phyloP scores from a whole-genome alignment of 35 echinoderm and acorn worm genomes.

The Amphiura filiformis region DNA sequence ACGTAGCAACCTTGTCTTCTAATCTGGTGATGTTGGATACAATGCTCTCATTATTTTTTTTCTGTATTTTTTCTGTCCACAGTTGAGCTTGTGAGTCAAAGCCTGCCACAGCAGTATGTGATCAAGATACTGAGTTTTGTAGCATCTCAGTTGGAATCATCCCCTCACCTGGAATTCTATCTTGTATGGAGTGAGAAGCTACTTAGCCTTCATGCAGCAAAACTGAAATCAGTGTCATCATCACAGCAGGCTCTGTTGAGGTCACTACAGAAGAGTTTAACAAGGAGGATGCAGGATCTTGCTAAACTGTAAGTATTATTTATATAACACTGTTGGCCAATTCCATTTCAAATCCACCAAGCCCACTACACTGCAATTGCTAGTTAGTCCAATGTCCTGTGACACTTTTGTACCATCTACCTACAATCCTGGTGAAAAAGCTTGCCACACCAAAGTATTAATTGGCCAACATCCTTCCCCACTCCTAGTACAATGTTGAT shows the following conservation, averaged over 20 bases:
- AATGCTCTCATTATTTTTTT: conserved; percentile 34
- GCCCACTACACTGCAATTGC: too few species aligned
- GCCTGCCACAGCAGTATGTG: conserved; percentile 66
- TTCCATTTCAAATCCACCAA: too few species aligned
- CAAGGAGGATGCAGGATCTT: conserved; percentile 46
- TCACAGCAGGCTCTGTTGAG: conserved; percentile 68
- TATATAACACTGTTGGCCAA: too few species aligned
- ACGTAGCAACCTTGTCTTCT: too few species aligned
- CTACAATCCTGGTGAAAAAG: too few species aligned
- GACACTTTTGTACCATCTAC: too few species aligned
- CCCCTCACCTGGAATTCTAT: conserved; percentile 88
- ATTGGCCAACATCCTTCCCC: too few species aligned
- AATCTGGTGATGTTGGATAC: too few species aligned
- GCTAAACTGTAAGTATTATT: conserved; percentile 91
- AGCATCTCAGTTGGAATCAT: conserved; percentile 55
- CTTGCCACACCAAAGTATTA: too few species aligned
- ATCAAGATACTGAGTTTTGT: conserved; percentile 78
- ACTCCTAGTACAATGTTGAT: too few species aligned
- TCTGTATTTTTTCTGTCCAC: conserved; percentile 20
- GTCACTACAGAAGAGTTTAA: conserved; percentile 68
- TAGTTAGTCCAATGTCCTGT: too few species aligned
- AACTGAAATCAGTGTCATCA: conserved; percentile 41
- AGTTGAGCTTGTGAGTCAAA: conserved; percentile 70
- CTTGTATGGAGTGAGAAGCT: conserved; percentile 65
- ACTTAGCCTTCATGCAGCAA: conserved; percentile 56